Conservation (phyloP, 2,113 vertebrate species). For the Mesoclemmys tuberculata region DNA sequence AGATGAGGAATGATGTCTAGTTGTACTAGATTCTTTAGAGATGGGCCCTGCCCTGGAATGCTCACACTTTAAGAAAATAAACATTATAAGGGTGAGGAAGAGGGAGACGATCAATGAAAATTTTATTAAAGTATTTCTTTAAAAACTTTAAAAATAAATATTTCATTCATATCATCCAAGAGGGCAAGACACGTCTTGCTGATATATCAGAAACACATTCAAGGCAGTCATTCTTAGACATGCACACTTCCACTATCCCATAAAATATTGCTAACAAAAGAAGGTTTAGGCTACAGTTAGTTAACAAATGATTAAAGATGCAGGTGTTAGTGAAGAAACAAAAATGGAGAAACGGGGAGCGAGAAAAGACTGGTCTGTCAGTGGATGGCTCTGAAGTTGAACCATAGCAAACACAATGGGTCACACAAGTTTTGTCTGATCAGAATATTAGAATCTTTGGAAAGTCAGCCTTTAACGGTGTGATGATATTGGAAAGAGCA, state of each 20-base stretch:
- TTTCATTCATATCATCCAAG: not conserved
- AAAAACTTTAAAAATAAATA: not conserved
- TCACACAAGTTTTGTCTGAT: not conserved
- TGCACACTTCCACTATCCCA: slow-evolving; percentile 9
- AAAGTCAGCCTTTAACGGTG: not conserved
- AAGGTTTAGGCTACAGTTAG: not conserved
- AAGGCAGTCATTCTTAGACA: slow-evolving; percentile 35
- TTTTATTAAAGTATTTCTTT: not conserved
- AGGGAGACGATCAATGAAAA: not conserved
- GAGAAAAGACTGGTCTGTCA: not conserved
- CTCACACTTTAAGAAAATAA: not conserved
- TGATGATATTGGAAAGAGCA: not conserved
- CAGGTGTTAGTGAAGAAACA: not conserved
- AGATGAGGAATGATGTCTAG: not conserved
- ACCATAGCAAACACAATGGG: not conserved
- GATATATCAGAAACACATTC: slow-evolving; percentile 12
- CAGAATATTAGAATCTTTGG: not conserved
- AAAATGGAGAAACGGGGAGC: not conserved
- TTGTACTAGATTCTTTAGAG: not conserved
- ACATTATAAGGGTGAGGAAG: not conserved
- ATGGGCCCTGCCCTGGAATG: not conserved
- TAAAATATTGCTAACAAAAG: slow-evolving; percentile 3
- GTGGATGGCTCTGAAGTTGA: not conserved
- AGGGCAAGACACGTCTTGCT: not conserved
- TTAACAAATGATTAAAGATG: slow-evolving; percentile 51